Evolutionary conservation across 2,888 invertebrate genomes (phyloP), one percentile per base, ranked within the genome.

Genomic region (Teleiodes luculella): DNA sequence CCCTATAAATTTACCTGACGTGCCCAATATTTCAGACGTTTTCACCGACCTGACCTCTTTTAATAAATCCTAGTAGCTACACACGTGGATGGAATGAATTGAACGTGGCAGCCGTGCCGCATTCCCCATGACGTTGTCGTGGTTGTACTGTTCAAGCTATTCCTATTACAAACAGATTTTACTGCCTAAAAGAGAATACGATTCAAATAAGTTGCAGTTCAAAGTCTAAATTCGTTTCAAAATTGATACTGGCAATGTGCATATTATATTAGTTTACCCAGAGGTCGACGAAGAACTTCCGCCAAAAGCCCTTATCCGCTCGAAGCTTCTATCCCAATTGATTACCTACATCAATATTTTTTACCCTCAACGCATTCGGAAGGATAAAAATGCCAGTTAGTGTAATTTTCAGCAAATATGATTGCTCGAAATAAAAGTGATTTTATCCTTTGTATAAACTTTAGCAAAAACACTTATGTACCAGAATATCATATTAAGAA

Each of bases 1-100:
- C 72, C 79, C 86, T 79, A 88, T 88, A 88, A 86, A 86, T 88
- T 87, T 76, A 80, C 81, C 80, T 81, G 84, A 88, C 86, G 71
- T 81, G 76, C 70, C 78, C 82, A 83, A 88, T 88, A 86, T 86
- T 86, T 87, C 83, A 86, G 78, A 74, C 77, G 84, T 83, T 86
- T 86, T 84, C 83, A 82, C 80, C 78, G 70, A 75, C 75, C 76
- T 80, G 74, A 76, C 80, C 82, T 80, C 78, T 79, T 83, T 81
- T 83, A 81, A 87, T 85, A 86, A 85, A 86, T 85, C 77, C 78
- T 70, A 53, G 53, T 52, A 33, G 48, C 52, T 56, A 56, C 52
- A 52, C 64, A 70, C 67, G 66, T 69, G 66, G 65, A 68, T 60
- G 59, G 65, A 70, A 77, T 73, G 61, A 47, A 41, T 51, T 52